Evolutionary conservation across 2,888 invertebrate species (phyloP).

Genomic region (Hydropsyche betteni): DNA sequence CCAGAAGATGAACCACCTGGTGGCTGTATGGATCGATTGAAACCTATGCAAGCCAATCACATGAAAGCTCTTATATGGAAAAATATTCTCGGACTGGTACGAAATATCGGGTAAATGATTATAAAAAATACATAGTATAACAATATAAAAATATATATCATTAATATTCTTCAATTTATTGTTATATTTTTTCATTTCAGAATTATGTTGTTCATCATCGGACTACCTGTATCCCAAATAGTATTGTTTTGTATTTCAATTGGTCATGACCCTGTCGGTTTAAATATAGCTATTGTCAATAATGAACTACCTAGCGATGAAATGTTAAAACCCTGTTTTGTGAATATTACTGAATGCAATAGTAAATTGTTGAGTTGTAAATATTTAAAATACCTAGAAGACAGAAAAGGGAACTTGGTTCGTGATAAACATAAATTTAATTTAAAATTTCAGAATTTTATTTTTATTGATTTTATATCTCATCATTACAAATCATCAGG

Average conservation of each 20-base stretch:
- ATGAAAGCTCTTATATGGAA: slow-evolving; percentile 89
- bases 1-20: slow-evolving; percentile 72
- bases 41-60: slow-evolving; percentile 74
- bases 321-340: slow-evolving; percentile 61
- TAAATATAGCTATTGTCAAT: slow-evolving; percentile 83
- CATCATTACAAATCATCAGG: slow-evolving; percentile 56
- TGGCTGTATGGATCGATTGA: slow-evolving; percentile 67
- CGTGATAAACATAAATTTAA: too few species aligned
- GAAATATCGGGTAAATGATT: slow-evolving; percentile 77
- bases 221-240: slow-evolving; percentile 86
- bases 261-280: slow-evolving; percentile 83
- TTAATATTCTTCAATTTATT: slow-evolving; percentile 28
- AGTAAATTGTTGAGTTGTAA: slow-evolving; percentile 78
- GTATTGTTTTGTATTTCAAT: slow-evolving; percentile 88
- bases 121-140: background rate
- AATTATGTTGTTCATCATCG: slow-evolving; percentile 84
- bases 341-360: slow-evolving; percentile 68
- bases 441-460: slow-evolving; percentile 32
- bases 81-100: slow-evolving; percentile 85
- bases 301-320: slow-evolving; percentile 71
- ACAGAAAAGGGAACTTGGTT: slow-evolving; percentile 73
- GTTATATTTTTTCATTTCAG: slow-evolving; percentile 59
- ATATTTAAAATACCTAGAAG: slow-evolving; percentile 75
- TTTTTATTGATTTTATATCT: slow-evolving; percentile 32
- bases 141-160: slow-evolving; percentile 11